phyloP scores from a whole-genome alignment of 2,113 vertebrate species.

The Climacteris rufus region DNA sequence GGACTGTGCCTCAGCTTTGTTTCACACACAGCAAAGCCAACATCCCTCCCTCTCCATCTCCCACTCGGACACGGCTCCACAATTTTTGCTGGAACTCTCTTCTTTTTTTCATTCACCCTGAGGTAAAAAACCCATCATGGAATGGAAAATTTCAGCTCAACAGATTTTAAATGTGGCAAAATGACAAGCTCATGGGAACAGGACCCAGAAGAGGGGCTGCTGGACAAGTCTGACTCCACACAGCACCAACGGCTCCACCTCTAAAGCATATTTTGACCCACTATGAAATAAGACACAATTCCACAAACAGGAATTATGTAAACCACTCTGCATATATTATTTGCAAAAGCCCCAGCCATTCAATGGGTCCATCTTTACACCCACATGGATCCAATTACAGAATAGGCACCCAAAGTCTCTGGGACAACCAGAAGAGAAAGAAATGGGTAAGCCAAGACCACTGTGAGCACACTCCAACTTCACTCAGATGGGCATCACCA shows the following conservation, averaged over 20 bases:
- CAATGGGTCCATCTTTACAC: neutral
- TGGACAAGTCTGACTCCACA: neutral
- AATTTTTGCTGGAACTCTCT: neutral
- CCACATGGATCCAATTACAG: constrained; percentile 22
- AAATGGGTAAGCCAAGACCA: neutral
- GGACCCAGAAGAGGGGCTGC: neutral
- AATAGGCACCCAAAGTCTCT: neutral
- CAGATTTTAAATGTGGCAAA: neutral
- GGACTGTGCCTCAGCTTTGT: neutral
- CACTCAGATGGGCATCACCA: neutral
- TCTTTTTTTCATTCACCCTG: neutral
- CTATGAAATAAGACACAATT: constrained; percentile 4
- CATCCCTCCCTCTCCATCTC: neutral
- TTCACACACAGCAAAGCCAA: neutral
- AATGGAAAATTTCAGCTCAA: constrained; percentile 23
- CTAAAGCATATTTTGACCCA: constrained; percentile 22
- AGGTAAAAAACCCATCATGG: neutral
- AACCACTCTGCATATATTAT: constrained; percentile 14
- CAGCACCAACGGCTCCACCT: neutral
- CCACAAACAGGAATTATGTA: constrained; percentile 5
- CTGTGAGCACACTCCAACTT: neutral
- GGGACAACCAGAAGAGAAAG: constrained; percentile 1
- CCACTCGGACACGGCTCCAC: fast-evolving
- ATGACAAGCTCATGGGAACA: neutral
- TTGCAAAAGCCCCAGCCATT: neutral